These are phyloP conservation scores for Craseonycteris thonglongyai DNA, from an alignment of 2,113 vertebrate genomes.

Conservation along the genomic window DNA sequence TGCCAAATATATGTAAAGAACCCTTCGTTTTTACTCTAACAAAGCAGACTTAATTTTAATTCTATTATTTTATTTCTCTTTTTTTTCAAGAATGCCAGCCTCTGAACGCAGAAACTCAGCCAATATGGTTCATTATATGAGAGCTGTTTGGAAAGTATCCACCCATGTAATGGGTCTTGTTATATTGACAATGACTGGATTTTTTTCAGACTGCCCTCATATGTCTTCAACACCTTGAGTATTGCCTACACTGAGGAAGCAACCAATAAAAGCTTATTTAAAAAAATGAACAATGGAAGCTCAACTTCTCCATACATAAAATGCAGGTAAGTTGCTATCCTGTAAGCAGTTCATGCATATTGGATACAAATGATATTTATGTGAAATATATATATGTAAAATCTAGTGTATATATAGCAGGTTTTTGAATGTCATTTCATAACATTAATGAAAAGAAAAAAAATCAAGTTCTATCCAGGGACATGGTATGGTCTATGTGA, in stretches of 20 bases:
- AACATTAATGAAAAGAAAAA: neutral
- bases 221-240: neutral
- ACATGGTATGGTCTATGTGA: neutral
- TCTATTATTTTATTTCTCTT: neutral
- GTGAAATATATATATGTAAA: neutral
- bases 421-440: neutral
- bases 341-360: neutral
- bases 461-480: no score
- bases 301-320: neutral
- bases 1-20: neutral
- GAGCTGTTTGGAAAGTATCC: no score
- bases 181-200: no score
- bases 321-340: neutral
- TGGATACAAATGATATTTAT: neutral
- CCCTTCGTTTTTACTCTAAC: neutral
- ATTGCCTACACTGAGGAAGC: neutral
- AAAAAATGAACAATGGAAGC: neutral
- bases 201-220: no score
- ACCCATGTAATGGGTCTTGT: no score
- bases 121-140: neutral
- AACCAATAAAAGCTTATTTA: fast-evolving
- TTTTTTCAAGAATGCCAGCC: neutral
- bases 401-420: neutral
- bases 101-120: neutral
- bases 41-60: neutral